Base-by-base conservation (phyloP, 2,113 vertebrate species). In the Pteropus alecto region DNA sequence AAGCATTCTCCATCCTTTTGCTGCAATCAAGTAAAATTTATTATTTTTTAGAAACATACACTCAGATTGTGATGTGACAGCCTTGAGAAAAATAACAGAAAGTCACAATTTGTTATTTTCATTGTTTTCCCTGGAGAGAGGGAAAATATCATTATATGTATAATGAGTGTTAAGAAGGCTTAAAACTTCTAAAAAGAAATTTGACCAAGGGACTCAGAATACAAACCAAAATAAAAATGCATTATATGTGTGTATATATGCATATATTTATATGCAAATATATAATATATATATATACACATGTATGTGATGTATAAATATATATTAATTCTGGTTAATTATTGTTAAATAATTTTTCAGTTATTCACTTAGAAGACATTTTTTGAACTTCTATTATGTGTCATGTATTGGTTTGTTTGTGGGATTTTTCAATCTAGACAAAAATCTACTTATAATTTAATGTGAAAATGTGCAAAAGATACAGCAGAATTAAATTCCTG, bases 301-400 rank as follows among this genome's bases (percentile, higher is more conserved):
- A 60, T 15, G 6, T 63, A 63, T 63, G 41, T n/a, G 21, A 92
- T 46, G 8, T 48, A 30, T 46, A 63, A 79, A 61, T 46, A 48
- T 33, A 35, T 81, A 51, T 68, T 63, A 92, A 46, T 87, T 46
- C 21, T 60, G 38, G 8, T 70, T 77, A 87, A 41, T 61, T 54
- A 81, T 90, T 90, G 78, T 89, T 30, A 95, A 96, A 41, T 76
- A 54, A 89, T 78, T 96, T 85, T 88, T n/a, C 6, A 68, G 24
- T n/a, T 87, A 73, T 67, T 90, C 15, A 87, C 43, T 94, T 33
- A 79, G 33, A 65, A 93, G 89, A 74, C 46, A 79, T 91, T 94
- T 74, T 58, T 26, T 91, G 43, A 93, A 51, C 41, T 94, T 89
- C 54, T 85, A 11, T 74, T 93, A 68, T 84, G 54, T 88, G 24